These are phyloP conservation scores for Chalcis sispes DNA, from an alignment of 2,888 invertebrate species.

Conservation along the genomic window DNA sequence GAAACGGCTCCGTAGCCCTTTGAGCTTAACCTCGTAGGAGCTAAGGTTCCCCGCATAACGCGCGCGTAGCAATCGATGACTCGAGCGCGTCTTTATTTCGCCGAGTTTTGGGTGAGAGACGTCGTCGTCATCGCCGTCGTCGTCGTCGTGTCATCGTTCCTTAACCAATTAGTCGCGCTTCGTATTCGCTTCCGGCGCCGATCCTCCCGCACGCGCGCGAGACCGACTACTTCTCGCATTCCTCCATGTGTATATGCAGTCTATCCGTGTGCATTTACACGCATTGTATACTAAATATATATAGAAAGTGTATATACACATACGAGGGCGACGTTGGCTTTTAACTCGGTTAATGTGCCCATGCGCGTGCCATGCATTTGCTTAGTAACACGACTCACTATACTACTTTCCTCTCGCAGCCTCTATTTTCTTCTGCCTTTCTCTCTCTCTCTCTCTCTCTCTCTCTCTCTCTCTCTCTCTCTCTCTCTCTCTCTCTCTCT, in stretches of 20 bases:
- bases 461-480: not conserved
- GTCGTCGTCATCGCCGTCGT: too few relatives aligned
- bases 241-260: too few relatives aligned
- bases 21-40: too few relatives aligned
- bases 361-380: conserved; percentile 54
- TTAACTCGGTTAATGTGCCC: conserved; percentile 54
- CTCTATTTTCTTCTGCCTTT: conserved; percentile 45
- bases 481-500: conserved; percentile 19
- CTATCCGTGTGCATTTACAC: too few relatives aligned
- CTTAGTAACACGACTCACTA: conserved; percentile 57
- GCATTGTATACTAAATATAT: too few relatives aligned
- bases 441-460: conserved; percentile 14
- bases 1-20: too few relatives aligned
- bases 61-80: conserved; percentile 9
- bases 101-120: too few relatives aligned
- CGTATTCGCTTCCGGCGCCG: conserved; percentile 60
- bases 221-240: too few relatives aligned
- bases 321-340: conserved; percentile 14
- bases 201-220: too few relatives aligned
- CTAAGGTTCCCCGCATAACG: not conserved
- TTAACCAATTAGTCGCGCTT: conserved; percentile 66
- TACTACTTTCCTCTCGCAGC: conserved; percentile 49
- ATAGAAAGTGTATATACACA: too few relatives aligned
- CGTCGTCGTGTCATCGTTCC: conserved; percentile 64
- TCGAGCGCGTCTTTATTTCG: not conserved